phyloP scores from a whole-genome alignment of 2,113 vertebrate species.

The Tyrannus savana region DNA sequence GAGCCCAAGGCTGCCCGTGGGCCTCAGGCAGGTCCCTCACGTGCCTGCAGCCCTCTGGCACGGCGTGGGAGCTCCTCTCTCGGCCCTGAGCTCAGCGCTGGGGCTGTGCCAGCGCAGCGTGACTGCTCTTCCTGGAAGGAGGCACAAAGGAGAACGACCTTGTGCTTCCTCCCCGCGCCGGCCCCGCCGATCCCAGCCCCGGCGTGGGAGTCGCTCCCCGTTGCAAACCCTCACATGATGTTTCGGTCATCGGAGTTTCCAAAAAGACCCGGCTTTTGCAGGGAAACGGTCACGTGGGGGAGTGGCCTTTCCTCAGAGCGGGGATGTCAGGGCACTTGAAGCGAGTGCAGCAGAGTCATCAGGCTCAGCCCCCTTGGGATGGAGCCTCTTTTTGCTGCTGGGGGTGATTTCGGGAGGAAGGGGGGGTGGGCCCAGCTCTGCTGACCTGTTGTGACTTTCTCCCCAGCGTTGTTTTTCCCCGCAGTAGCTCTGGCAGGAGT shows the following conservation, averaged over 20 bases:
- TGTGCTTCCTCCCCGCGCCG: not conserved
- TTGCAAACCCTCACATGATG: conserved; percentile 69
- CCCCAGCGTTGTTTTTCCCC: not conserved
- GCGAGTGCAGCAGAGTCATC: not conserved
- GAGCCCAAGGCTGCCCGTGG: not conserved
- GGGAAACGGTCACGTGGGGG: not conserved
- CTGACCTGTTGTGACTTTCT: no score
- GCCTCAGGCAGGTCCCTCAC: not conserved
- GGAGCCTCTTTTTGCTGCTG: not conserved
- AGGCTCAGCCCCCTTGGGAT: not conserved
- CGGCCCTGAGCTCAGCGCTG: conserved; percentile 4
- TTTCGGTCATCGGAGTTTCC: not conserved
- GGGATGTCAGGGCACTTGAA: no score
- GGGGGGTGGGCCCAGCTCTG: no score
- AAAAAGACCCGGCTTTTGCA: not conserved
- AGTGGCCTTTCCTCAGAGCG: not conserved
- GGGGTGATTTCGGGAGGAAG: not conserved
- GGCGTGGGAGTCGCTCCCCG: not conserved
- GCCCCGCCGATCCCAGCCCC: not conserved
- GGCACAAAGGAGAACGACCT: not conserved
- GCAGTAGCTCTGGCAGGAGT: not conserved
- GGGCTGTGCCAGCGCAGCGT: not conserved
- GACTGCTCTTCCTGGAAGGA: conserved; percentile 29
- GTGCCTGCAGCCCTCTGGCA: not conserved
- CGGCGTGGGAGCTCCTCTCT: not conserved